A percentile compares a stretch with the other conserved stretches of the same genome.
Evolutionary conservation across 2,113 vertebrate species (phyloP).

Genomic region (Chionodraco myersi): DNA sequence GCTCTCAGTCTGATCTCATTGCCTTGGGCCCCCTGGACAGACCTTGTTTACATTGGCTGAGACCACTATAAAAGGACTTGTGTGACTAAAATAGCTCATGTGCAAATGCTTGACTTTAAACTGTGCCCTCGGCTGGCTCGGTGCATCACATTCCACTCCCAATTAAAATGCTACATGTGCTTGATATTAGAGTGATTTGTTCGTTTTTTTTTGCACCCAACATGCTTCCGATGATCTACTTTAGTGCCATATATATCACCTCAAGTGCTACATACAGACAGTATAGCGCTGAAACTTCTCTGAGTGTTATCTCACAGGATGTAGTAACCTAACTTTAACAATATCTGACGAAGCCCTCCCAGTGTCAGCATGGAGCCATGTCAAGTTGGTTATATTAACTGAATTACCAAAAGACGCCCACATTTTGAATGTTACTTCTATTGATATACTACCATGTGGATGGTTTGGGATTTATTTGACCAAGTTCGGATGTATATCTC

Average conservation of each 20-base stretch:
- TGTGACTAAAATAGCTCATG: constrained; percentile 70
- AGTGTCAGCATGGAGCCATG: constrained; percentile 55
- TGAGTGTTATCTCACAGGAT: constrained; percentile 10
- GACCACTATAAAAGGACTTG: constrained; percentile 71
- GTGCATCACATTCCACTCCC: constrained; percentile 58
- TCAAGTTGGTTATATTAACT: constrained; percentile 25
- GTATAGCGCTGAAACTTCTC: constrained; percentile 11
- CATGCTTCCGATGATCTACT: constrained; percentile 56
- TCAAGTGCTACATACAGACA: not conserved
- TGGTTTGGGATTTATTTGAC: constrained; percentile 16
- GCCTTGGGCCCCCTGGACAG: constrained; percentile 52
- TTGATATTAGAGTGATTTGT: constrained; percentile 42
- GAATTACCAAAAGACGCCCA: not conserved
- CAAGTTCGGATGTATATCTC: not conserved
- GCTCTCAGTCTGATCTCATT: constrained; percentile 66
- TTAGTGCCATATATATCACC: not conserved
- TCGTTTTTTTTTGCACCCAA: constrained; percentile 36
- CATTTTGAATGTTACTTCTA: not conserved
- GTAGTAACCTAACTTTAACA: constrained; percentile 2
- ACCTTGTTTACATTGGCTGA: constrained; percentile 70
- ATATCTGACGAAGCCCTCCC: constrained; percentile 25
- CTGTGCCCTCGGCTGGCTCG: constrained; percentile 46
- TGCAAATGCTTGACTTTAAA: constrained; percentile 68
- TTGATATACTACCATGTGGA: not conserved
- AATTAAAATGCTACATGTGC: constrained; percentile 56